Base-by-base conservation (phyloP, 2,888 invertebrate genomes). In the Thecocarcelia acutangulata region DNA sequence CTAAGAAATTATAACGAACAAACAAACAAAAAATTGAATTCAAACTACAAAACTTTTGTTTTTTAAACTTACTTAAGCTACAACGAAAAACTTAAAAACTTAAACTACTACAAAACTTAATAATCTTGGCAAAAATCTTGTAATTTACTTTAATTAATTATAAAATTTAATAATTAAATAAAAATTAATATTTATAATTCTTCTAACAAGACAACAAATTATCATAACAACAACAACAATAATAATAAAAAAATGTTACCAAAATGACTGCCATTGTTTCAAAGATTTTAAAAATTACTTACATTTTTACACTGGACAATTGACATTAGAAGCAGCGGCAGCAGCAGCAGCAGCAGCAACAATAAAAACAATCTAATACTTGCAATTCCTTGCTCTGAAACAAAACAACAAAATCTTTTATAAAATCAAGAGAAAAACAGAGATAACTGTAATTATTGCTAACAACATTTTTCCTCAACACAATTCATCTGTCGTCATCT, bases 191-290 rank as follows among this genome's bases (percentile, higher is more conserved):
- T 59, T 11, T 58, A 13, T 11, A 11, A 15, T 50, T n/a, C 24
- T 15, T 52, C 48, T 54, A 48, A 64, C 5, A 40, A 59, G 2
- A 68, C 0, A 48, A 63, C 0, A n/a, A 46, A 2, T 33, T 33
- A 33, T 33, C 33, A 33, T 33, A 8, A 33, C 33, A 33, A 3
- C 9, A 33, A 33, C 33, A 24, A 54, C 8, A 69, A 61, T 8
- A 69, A 61, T 1, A 77, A 52, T 5, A 59, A 52, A 44, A 5
- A 64, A 33, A 28, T 28, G 50, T 54, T 48, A 72, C 40, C 50
- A 73, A 24, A 68, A 82, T 77, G 77, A 77, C 77, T 73, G 81
- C 74, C 74, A 77, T 82, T 70, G 77, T 70, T 64, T 69, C 40
- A 64, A 69, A 64, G 63, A 73, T 63, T 74, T 64, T 73, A 46